phyloP scores from a whole-genome alignment of 2,888 invertebrate genomes.

The Drosophila heteroneura region DNA sequence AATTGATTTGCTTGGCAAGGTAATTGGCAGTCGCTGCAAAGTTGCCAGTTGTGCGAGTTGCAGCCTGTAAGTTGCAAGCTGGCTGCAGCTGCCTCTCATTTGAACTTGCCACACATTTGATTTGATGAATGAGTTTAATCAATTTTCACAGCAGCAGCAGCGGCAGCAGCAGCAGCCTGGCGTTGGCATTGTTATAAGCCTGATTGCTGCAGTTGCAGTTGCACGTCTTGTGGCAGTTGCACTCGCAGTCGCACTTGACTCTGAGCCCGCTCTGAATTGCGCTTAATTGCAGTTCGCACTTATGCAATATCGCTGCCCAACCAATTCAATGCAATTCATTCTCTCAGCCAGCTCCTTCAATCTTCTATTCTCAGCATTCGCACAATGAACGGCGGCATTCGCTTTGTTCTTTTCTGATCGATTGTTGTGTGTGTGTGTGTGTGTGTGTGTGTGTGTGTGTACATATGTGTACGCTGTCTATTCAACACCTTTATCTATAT shows the following conservation, averaged over 20 bases:
- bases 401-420: conserved; percentile 68
- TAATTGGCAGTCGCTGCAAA: conserved; percentile 34
- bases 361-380: conserved; percentile 15
- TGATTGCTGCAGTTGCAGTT: conserved; percentile 36
- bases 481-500: conserved; percentile 28
- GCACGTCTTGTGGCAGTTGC: conserved; percentile 5
- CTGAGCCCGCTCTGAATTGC: conserved; percentile 67
- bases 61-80: conserved; percentile 2
- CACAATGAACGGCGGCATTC: conserved; percentile 50
- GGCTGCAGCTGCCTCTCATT: conserved; percentile 35
- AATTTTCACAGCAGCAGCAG: conserved; percentile 65
- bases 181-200: conserved; percentile 35
- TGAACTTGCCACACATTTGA: conserved; percentile 62
- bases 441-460: neutral
- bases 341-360: conserved; percentile 12
- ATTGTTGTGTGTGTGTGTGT: conserved; percentile 41
- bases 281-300: conserved; percentile 71
- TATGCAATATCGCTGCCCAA: conserved; percentile 50
- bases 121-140: conserved; percentile 79
- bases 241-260: conserved; percentile 54
- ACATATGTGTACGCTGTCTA: neutral
- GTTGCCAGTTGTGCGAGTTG: conserved; percentile 13
- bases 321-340: conserved; percentile 41
- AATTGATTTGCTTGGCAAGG: conserved; percentile 62
- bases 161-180: conserved; percentile 13